These are phyloP conservation scores for Lagocephalus sceleratus DNA, from an alignment of 2,797 vertebrate species.

Conservation along the genomic window DNA sequence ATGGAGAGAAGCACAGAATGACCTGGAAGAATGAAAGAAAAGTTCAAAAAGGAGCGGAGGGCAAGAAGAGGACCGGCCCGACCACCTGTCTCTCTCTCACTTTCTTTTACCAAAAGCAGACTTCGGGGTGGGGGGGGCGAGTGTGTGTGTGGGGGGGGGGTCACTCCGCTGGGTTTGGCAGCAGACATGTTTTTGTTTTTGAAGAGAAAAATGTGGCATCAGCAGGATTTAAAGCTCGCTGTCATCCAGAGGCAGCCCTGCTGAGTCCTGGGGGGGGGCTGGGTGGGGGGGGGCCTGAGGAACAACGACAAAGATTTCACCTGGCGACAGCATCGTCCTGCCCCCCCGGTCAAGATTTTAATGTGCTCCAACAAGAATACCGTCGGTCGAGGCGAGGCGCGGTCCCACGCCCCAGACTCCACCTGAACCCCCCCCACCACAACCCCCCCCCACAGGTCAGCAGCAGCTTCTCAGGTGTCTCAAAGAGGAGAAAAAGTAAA, in stretches of 20 bases:
- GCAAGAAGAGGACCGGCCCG: slow-evolving; percentile 70
- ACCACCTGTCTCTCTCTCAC: slow-evolving; percentile 76
- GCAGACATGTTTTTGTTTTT: slow-evolving; percentile 68
- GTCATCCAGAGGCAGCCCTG: slow-evolving; percentile 28
- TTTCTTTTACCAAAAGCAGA: slow-evolving; percentile 35
- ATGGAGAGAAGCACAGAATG: slow-evolving; percentile 77
- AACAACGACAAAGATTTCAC: neutral
- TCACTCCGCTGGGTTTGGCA: slow-evolving; percentile 36
- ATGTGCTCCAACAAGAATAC: no score
- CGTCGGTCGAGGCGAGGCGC: no score
- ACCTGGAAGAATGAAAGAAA: slow-evolving; percentile 79
- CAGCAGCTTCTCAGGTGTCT: no score
- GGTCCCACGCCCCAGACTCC: no score
- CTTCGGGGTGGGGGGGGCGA: slow-evolving; percentile 1
- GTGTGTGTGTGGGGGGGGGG: slow-evolving; percentile 16
- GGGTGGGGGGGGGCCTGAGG: no score
- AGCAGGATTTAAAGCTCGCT: slow-evolving; percentile 61
- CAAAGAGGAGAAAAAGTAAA: no score
- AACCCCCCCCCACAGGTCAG: no score
- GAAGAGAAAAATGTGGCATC: slow-evolving; percentile 57
- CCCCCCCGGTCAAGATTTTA: no score
- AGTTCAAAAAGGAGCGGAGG: slow-evolving; percentile 78
- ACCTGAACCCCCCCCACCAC: no score
- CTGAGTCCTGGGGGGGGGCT: neutral
- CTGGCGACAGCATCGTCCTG: neutral